Evolutionary conservation across 1,140 invertebrate species (phyloP).

Genomic region (Idris sp.): DNA sequence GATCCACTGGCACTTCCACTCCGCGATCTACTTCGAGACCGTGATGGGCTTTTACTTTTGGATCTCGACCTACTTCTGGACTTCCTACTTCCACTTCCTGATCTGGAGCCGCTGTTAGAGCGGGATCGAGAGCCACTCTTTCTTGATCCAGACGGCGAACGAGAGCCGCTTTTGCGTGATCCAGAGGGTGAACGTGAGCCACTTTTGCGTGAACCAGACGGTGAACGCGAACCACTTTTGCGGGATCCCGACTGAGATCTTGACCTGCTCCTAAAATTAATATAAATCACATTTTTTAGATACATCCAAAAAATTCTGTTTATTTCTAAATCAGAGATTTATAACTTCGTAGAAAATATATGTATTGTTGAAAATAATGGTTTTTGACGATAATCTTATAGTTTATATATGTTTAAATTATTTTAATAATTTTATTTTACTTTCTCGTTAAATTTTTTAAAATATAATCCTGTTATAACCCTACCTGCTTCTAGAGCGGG

Average conservation of each 20-base stretch:
- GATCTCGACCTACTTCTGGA: slow-evolving; percentile 70
- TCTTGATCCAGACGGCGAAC: slow-evolving; percentile 58
- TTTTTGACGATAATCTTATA: too few species aligned
- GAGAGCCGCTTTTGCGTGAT: slow-evolving; percentile 69
- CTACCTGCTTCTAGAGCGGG: slow-evolving; percentile 66
- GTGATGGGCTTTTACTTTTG: slow-evolving; percentile 65
- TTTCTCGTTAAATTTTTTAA: too few species aligned
- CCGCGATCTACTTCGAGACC: slow-evolving; percentile 64
- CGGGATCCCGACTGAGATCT: slow-evolving; percentile 65
- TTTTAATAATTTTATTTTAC: too few species aligned
- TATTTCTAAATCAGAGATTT: too few species aligned
- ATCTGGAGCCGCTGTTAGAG: too few species aligned
- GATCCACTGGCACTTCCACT: slow-evolving; percentile 65
- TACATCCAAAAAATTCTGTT: too few species aligned
- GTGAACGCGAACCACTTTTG: slow-evolving; percentile 59
- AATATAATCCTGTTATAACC: too few species aligned
- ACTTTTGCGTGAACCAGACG: slow-evolving; percentile 67
- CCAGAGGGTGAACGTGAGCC: slow-evolving; percentile 63
- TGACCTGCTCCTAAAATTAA: slow-evolving; percentile 66
- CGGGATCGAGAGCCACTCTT: slow-evolving; percentile 65
- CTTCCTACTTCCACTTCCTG: slow-evolving; percentile 64
- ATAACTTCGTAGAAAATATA: too few species aligned
- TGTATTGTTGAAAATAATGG: too few species aligned
- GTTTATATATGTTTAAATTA: too few species aligned
- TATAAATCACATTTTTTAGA: too few species aligned